Evolutionary conservation across 2,888 invertebrate genomes (phyloP).

Genomic region (Tridacna crocea): DNA sequence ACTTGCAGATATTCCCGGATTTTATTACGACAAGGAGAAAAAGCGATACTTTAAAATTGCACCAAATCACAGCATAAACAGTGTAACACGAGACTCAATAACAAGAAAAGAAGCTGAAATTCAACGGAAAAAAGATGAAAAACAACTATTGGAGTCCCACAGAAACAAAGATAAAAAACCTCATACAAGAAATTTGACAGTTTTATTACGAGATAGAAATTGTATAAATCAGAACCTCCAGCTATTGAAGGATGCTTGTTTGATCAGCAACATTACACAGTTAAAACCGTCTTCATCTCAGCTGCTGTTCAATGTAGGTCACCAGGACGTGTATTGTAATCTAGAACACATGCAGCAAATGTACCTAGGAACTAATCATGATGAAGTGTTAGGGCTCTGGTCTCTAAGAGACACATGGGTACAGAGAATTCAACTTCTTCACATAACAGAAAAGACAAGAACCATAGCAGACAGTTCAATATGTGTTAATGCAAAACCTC

Average conservation of each 20-base stretch:
- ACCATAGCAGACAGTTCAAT: slow-evolving; percentile 32
- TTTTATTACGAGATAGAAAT: not conserved
- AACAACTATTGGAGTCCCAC: not conserved
- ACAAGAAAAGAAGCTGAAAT: slow-evolving; percentile 67
- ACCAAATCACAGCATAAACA: slow-evolving; percentile 69
- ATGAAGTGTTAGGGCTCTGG: slow-evolving; percentile 75
- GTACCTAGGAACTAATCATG: slow-evolving; percentile 58
- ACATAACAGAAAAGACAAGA: slow-evolving; percentile 50
- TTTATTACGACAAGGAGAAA: slow-evolving; percentile 79
- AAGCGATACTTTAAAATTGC: slow-evolving; percentile 80
- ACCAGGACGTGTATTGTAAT: slow-evolving; percentile 44
- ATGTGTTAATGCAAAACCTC: slow-evolving; percentile 55
- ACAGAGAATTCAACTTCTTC: slow-evolving; percentile 73
- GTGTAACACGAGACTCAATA: slow-evolving; percentile 75
- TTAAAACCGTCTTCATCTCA: slow-evolving; percentile 46
- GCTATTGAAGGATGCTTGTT: not conserved
- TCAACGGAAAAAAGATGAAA: slow-evolving; percentile 66
- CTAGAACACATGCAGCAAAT: slow-evolving; percentile 74
- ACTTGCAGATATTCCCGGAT: slow-evolving; percentile 78
- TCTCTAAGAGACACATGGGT: slow-evolving; percentile 70
- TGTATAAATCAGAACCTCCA: slow-evolving; percentile 6
- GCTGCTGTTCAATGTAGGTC: slow-evolving; percentile 35
- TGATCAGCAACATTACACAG: slow-evolving; percentile 27
- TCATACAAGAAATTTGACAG: not conserved
- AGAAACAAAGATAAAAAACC: not conserved